A percentile compares a stretch with the other conserved stretches of the same genome.
phyloP scores from a whole-genome alignment of 2,888 invertebrate genomes.

The Lithophane semibrunnea region DNA sequence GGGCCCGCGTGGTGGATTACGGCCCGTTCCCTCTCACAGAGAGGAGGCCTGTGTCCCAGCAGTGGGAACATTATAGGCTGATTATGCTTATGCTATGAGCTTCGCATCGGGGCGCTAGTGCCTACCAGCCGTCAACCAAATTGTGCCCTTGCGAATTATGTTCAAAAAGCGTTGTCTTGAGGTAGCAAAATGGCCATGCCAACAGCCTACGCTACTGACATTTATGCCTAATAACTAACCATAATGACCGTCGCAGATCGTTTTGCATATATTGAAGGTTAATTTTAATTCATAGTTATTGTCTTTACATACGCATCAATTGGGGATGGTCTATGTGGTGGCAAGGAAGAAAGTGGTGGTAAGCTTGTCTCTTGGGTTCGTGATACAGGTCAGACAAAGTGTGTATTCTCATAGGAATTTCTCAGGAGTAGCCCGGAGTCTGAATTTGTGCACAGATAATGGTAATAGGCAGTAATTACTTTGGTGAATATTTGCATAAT shows the following conservation, averaged over 20 bases:
- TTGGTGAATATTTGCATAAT: neutral
- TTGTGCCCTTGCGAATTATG: neutral
- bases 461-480: neutral
- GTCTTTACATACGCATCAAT: neutral
- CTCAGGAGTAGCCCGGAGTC: neutral
- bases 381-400: too few species aligned
- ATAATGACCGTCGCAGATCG: neutral
- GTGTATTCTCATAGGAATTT: neutral
- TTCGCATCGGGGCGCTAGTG: neutral
- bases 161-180: neutral
- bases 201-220: neutral
- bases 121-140: neutral
- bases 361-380: neutral
- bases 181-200: slow-evolving; percentile 13
- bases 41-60: too few species aligned
- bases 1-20: too few species aligned
- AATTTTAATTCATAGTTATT: slow-evolving; percentile 5
- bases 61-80: too few species aligned
- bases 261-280: slow-evolving; percentile 29
- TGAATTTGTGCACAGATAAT: too few species aligned
- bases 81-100: neutral
- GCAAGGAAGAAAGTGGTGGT: neutral
- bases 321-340: neutral
- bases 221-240: slow-evolving; percentile 9
- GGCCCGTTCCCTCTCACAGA: too few species aligned